Evolutionary conservation across 2,113 vertebrate species (phyloP).

Genomic region (Tragelaphus scriptus): DNA sequence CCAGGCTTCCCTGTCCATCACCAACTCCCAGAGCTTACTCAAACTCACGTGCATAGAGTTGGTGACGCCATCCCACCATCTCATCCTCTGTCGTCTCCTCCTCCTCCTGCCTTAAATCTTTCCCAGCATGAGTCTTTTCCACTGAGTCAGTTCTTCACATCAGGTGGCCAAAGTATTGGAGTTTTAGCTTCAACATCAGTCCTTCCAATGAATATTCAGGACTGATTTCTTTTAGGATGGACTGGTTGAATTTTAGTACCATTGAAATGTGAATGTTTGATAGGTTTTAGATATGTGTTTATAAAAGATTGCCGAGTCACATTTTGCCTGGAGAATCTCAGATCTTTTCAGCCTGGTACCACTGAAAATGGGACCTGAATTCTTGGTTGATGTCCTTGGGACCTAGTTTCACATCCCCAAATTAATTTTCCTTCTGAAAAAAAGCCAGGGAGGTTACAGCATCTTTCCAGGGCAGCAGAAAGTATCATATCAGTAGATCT

Average conservation of each 20-base stretch:
- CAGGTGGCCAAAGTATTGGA: background rate
- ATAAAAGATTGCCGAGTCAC: background rate
- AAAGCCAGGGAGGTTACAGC: fast-evolving
- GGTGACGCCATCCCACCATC: background rate
- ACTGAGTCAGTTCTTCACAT: background rate
- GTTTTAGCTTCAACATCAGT: background rate
- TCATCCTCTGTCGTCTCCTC: background rate
- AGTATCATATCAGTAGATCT: background rate
- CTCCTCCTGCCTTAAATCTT: background rate
- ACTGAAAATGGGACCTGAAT: background rate
- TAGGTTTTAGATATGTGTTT: background rate
- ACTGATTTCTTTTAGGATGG: background rate
- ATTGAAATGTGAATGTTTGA: background rate
- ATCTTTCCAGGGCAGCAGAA: background rate
- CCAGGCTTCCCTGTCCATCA: background rate
- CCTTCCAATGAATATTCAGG: background rate
- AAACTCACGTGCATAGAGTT: background rate
- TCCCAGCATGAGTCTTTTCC: background rate
- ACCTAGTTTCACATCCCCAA: background rate
- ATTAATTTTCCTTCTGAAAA: background rate
- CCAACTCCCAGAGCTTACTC: background rate
- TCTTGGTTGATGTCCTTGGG: background rate
- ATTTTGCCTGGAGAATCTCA: background rate
- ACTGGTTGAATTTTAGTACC: background rate
- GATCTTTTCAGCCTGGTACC: background rate